phyloP scores from a whole-genome alignment of 2,888 invertebrate genomes.

The Hirudinaria manillensis region DNA sequence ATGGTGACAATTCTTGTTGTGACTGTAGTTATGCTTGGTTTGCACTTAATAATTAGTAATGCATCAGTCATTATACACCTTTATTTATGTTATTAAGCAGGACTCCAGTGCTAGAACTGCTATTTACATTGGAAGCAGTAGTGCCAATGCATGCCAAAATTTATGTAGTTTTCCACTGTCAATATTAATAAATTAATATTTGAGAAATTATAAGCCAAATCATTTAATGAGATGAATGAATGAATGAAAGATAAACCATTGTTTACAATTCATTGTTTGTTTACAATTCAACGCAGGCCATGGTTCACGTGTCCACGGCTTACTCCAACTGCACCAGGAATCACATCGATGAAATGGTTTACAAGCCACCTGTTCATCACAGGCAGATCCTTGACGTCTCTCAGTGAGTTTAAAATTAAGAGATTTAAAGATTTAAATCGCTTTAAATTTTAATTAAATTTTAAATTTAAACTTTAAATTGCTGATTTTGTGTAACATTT shows the following conservation, averaged over 20 bases:
- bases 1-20: too few species aligned
- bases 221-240: background rate
- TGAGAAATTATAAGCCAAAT: background rate
- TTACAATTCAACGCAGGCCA: too few species aligned
- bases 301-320: slow-evolving; percentile 32
- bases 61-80: too few species aligned
- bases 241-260: background rate
- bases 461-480: background rate
- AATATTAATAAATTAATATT: too few species aligned
- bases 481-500: background rate
- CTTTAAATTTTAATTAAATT: background rate
- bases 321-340: slow-evolving; percentile 29
- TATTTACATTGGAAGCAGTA: too few species aligned
- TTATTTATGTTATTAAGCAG: too few species aligned
- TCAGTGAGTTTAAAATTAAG: slow-evolving; percentile 11
- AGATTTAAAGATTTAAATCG: background rate
- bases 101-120: too few species aligned
- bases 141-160: too few species aligned
- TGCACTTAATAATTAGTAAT: too few species aligned
- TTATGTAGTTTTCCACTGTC: too few species aligned
- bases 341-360: slow-evolving; percentile 17
- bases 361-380: slow-evolving; percentile 20
- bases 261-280: too few species aligned
- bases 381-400: slow-evolving; percentile 15
- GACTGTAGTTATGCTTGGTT: too few species aligned